Base-by-base conservation (phyloP, 2,113 vertebrate species). In the Pangasianodon gigas region DNA sequence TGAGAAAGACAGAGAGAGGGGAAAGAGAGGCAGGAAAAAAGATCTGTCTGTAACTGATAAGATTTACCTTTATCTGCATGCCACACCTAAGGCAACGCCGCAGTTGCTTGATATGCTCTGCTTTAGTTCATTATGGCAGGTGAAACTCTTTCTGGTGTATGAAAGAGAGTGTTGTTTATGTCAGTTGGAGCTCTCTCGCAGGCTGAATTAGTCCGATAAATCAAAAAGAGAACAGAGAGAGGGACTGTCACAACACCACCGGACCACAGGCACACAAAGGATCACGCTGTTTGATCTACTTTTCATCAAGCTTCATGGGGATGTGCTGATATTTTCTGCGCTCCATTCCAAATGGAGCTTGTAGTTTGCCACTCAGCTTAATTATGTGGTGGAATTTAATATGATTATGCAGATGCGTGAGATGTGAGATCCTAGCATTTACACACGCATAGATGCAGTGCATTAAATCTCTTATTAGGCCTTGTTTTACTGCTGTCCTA, bases 11-110 rank as follows among this genome's bases (percentile, higher is more conserved):
- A 51, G 74, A 26, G 52, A 60, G 29, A 58, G 29, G 46, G 44
- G 60, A 46, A 44, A 60, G 21, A 83, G 46, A 67, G 26, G 60
- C n/a, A 24, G 48, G 32, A 9, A 62, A 29, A 90, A 90, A 87
- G 85, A 80, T 89, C 90, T 92, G 87, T 90, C 90, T 88, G 60
- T 80, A 81, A 92, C 90, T 80, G 92, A 93, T 93, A 89, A 93
- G 92, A 92, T 92, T 93, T 90, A 92, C 91, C 80, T 77, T 87
- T 92, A 75, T 82, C 87, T 82, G 91, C 67, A 44, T 84, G 88
- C 87, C 81, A 86, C 82, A 89, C 82, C 90, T 89, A 65, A 92
- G 87, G 89, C 90, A 74, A 88, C 56, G 71, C 65, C 46, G n/a
- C 48, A 37, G 79, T 60, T 86, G 48, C 86, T 91, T 92, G 82